phyloP scores from a whole-genome alignment of 2,113 vertebrate genomes.

The Hippotragus niger region DNA sequence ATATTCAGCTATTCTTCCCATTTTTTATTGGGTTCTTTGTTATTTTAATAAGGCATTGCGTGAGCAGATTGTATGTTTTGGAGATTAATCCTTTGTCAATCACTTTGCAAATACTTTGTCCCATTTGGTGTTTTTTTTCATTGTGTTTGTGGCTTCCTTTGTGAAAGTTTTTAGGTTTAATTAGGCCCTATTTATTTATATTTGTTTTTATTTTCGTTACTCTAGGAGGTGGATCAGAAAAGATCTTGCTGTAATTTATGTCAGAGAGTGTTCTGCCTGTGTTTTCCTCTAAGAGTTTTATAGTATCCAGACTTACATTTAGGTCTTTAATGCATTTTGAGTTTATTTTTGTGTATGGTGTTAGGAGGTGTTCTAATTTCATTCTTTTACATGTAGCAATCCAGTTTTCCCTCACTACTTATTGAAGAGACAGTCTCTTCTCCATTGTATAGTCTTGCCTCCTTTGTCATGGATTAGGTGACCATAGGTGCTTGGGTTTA shows the following conservation, averaged over 20 bases:
- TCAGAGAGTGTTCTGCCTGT: background rate
- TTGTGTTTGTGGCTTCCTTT: background rate
- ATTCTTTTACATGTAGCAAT: background rate
- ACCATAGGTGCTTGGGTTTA: background rate
- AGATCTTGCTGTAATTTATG: background rate
- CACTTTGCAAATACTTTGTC: background rate
- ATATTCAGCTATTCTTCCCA: background rate
- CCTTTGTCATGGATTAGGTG: background rate
- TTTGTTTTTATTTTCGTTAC: background rate
- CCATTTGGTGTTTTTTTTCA: background rate
- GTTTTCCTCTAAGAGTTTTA: background rate
- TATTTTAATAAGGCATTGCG: background rate
- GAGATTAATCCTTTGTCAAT: background rate
- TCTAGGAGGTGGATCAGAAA: background rate
- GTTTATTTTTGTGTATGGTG: background rate
- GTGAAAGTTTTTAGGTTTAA: background rate
- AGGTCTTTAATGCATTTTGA: background rate
- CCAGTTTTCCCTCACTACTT: background rate
- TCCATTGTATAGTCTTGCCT: background rate
- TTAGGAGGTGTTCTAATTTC: background rate
- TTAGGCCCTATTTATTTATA: background rate
- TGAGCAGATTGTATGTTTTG: background rate
- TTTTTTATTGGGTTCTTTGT: background rate
- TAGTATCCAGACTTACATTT: background rate
- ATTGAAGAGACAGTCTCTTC: background rate